A percentile compares a stretch with the other conserved stretches of the same genome.
Conservation (phyloP, 2,797 vertebrate genomes). For the Rhadinocentrus ornatus region DNA sequence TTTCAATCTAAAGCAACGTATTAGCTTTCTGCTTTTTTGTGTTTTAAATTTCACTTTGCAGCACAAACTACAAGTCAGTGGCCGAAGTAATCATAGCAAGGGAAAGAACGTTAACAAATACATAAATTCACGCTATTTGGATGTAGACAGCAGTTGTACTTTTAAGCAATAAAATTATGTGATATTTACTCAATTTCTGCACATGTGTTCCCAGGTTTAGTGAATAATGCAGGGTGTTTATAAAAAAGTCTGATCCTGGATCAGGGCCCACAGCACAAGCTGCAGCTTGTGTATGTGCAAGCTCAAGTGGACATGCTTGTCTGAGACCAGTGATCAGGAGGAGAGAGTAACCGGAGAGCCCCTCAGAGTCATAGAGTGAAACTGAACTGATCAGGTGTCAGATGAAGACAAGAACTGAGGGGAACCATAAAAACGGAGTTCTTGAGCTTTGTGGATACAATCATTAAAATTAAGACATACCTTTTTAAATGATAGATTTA, state of each 20-base stretch:
- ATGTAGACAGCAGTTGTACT: not conserved
- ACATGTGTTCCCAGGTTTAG: slow-evolving; percentile 16
- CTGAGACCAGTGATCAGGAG: slow-evolving; percentile 19
- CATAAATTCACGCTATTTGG: not conserved
- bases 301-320: slow-evolving; percentile 10
- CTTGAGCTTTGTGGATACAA: not conserved
- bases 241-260: slow-evolving; percentile 54
- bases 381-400: slow-evolving; percentile 66
- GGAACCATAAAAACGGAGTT: slow-evolving; percentile 37
- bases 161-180: not conserved
- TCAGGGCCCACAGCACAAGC: slow-evolving; percentile 23
- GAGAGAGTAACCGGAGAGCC: slow-evolving; percentile 70
- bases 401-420: slow-evolving; percentile 31
- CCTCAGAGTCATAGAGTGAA: slow-evolving; percentile 51
- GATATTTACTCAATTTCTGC: not conserved
- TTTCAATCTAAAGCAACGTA: no score
- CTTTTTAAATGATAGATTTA: slow-evolving; percentile 3
- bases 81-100: not conserved
- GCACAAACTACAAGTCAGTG: not conserved
- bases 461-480: not conserved
- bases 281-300: not conserved
- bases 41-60: no score
- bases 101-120: not conserved
- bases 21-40: no score
- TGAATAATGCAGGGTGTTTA: slow-evolving; percentile 63